Evolutionary conservation across 2,113 vertebrate species (phyloP).

Genomic region (Panthera uncia): DNA sequence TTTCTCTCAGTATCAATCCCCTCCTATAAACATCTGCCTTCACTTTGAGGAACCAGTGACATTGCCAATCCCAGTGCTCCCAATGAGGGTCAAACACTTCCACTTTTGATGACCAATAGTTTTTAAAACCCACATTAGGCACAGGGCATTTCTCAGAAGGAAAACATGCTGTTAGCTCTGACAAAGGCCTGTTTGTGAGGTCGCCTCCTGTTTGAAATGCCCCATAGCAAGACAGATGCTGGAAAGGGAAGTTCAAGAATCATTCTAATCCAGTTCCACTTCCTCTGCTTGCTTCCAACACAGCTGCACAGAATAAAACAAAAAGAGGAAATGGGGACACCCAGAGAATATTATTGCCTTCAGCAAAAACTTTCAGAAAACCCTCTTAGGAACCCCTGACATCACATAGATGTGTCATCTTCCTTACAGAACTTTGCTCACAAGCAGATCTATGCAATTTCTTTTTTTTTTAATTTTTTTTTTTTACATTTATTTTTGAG

Average conservation of each 20-base stretch:
- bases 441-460: not conserved
- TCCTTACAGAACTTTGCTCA: slow-evolving; percentile 2
- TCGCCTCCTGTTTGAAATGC: not conserved
- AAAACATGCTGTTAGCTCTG: slow-evolving; percentile 3
- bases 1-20: not conserved
- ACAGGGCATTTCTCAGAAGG: slow-evolving; percentile 52
- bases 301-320: slow-evolving; percentile 65
- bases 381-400: not conserved
- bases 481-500: no score
- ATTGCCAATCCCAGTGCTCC: not conserved
- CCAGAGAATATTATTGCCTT: not conserved
- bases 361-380: slow-evolving; percentile 29
- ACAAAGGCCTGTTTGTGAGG: slow-evolving; percentile 53
- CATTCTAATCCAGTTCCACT: not conserved
- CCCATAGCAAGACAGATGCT: slow-evolving; percentile 54
- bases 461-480: no score
- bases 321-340: slow-evolving; percentile 62
- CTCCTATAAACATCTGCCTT: slow-evolving; percentile 40
- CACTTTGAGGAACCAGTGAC: slow-evolving; percentile 5
- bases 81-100: not conserved
- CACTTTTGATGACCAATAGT: slow-evolving; percentile 43
- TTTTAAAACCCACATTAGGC: slow-evolving; percentile 37
- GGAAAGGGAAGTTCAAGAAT: slow-evolving; percentile 33
- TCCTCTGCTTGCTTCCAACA: slow-evolving; percentile 62
- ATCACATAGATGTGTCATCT: slow-evolving; percentile 34